Conservation (phyloP, 2,797 vertebrate species). For the Phataginus tricuspis region DNA sequence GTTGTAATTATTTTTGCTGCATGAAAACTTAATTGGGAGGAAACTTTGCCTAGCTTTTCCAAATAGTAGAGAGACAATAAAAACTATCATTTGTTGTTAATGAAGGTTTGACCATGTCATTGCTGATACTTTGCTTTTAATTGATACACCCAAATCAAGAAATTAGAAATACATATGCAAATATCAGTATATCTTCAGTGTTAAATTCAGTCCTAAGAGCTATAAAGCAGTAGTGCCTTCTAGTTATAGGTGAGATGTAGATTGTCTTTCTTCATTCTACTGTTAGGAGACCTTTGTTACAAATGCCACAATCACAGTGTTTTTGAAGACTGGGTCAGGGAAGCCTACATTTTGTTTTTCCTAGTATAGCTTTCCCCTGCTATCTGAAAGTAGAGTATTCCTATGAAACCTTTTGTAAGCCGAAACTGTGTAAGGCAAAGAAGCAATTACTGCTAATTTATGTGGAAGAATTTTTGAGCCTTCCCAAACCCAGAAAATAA, state of each 20-base stretch:
- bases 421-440: background rate
- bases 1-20: constrained; percentile 51
- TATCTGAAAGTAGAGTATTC: background rate
- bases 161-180: background rate
- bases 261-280: constrained; percentile 49
- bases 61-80: background rate
- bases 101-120: background rate
- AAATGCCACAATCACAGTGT: constrained; percentile 20
- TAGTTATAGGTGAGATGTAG: constrained; percentile 4
- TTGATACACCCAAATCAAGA: background rate
- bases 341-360: constrained; percentile 10
- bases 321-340: background rate
- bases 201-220: background rate
- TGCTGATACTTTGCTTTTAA: constrained; percentile 22
- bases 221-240: background rate
- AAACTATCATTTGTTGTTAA: background rate
- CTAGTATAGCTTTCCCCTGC: background rate
- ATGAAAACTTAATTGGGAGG: background rate
- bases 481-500: background rate
- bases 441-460: background rate
- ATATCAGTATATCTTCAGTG: background rate
- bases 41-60: background rate
- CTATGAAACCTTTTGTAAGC: background rate
- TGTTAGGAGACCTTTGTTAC: constrained; percentile 32
- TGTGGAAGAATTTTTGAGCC: background rate